These are phyloP conservation scores for Dendrocincla tyrannina DNA, from an alignment of 2,797 vertebrate species.

Conservation along the genomic window DNA sequence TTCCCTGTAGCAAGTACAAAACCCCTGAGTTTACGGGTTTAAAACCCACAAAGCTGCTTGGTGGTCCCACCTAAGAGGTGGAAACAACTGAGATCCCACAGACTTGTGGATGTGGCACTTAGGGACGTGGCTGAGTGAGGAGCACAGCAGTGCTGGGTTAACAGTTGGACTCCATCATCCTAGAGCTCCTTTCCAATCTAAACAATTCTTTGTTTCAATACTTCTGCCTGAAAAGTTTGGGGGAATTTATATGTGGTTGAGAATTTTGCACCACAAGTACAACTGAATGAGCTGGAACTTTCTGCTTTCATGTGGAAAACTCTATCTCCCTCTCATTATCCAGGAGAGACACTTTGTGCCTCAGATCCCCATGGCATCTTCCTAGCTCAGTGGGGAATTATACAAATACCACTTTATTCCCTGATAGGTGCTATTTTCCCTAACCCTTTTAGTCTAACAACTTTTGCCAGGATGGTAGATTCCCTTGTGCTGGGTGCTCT, in stretches of 20 bases:
- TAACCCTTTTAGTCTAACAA: background rate
- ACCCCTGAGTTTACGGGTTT: background rate
- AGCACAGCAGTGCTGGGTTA: background rate
- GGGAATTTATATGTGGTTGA: background rate
- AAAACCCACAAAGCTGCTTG: background rate
- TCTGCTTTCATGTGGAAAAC: background rate
- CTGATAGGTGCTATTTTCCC: background rate
- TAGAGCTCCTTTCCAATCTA: background rate
- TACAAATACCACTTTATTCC: background rate
- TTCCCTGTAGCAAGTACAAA: background rate
- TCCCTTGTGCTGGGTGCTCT: background rate
- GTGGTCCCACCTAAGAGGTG: background rate
- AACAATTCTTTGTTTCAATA: background rate
- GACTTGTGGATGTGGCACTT: background rate
- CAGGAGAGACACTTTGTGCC: background rate
- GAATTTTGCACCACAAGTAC: background rate
- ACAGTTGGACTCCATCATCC: background rate
- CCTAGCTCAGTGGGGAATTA: background rate
- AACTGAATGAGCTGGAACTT: background rate
- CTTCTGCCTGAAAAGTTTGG: background rate
- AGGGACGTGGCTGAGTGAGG: background rate
- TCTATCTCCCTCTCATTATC: background rate
- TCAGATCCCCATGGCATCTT: background rate
- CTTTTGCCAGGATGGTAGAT: background rate
- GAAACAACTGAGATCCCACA: background rate